Conservation (phyloP, 2,888 invertebrate species). For the Glaucopsyche alexis region DNA sequence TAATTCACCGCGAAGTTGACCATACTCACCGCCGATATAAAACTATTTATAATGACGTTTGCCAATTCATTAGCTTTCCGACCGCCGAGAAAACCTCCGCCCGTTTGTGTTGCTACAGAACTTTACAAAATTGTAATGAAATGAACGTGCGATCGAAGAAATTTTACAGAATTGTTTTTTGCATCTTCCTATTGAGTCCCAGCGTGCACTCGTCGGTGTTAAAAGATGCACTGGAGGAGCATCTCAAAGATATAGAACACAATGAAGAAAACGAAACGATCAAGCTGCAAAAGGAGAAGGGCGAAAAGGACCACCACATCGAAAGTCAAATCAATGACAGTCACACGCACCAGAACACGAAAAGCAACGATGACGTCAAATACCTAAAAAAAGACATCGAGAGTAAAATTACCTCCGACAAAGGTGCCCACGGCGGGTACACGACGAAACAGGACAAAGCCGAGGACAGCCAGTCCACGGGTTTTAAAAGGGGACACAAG, state of each 20-base stretch:
- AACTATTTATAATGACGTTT: conserved; percentile 58
- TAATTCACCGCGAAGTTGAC: conserved; percentile 71
- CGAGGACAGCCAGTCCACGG: conserved; percentile 65
- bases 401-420: conserved; percentile 66
- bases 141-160: conserved; percentile 59
- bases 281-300: conserved; percentile 69
- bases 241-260: conserved; percentile 68
- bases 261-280: conserved; percentile 65
- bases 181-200: conserved; percentile 54
- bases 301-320: conserved; percentile 69
- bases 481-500: conserved; percentile 78
- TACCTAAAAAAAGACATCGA: conserved; percentile 73
- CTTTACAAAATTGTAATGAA: conserved; percentile 50
- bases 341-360: conserved; percentile 68
- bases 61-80: conserved; percentile 54
- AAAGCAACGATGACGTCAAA: conserved; percentile 70
- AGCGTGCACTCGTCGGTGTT: conserved; percentile 56
- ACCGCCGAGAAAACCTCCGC: conserved; percentile 43
- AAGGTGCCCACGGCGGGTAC: conserved; percentile 68
- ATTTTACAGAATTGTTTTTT: conserved; percentile 49
- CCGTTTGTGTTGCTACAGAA: conserved; percentile 42
- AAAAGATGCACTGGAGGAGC: conserved; percentile 73
- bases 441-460: conserved; percentile 66
- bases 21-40: conserved; percentile 68
- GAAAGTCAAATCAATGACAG: conserved; percentile 65